Conservation (phyloP, 2,888 invertebrate genomes). For the Callinectes sapidus region DNA sequence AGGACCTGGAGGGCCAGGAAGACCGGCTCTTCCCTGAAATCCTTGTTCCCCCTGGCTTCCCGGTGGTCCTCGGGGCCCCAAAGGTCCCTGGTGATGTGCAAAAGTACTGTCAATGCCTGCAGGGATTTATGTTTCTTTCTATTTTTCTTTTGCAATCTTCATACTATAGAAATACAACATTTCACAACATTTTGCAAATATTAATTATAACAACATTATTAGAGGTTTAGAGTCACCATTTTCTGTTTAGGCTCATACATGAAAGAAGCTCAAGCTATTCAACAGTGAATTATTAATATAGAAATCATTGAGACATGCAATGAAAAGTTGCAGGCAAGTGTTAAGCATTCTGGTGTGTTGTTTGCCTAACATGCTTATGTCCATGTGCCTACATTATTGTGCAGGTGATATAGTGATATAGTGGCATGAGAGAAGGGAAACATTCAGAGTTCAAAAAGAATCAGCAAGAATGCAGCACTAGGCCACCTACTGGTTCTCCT, state of each 20-base stretch:
- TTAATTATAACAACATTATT: background rate
- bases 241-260: background rate
- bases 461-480: background rate
- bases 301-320: background rate
- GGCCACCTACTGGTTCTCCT: slow-evolving; percentile 68
- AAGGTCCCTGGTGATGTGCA: slow-evolving; percentile 39
- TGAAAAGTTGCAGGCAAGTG: background rate
- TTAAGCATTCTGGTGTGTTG: background rate
- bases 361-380: background rate
- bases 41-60: slow-evolving; percentile 55
- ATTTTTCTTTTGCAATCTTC: background rate
- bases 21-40: slow-evolving; percentile 60
- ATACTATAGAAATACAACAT: background rate
- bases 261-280: background rate
- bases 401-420: background rate
- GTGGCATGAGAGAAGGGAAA: background rate
- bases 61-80: slow-evolving; percentile 46
- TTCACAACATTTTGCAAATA: background rate
- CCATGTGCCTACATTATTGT: background rate
- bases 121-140: background rate
- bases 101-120: background rate
- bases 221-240: background rate
- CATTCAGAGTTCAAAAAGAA: background rate
- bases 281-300: background rate
- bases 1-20: slow-evolving; percentile 64